Evolutionary conservation across 1,140 invertebrate species (phyloP), one percentile per base, ranked within the genome.

Genomic region (Antheraea pernyi): DNA sequence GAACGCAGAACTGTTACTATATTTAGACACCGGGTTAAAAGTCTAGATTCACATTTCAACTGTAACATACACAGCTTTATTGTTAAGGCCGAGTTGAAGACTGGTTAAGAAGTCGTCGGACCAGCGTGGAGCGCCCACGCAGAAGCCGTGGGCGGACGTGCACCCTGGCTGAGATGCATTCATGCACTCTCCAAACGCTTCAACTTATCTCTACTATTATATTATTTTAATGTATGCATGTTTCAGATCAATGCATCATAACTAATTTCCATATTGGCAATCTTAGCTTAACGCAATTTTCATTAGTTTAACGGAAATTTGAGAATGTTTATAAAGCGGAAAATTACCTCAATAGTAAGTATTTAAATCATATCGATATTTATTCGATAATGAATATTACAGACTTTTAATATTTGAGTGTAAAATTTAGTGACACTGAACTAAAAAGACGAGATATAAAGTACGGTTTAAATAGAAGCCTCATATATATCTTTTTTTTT

Each of bases 51-150:
- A 61, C 11, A 30, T 61, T 30, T 36, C 19, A 36, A 36, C 60
- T 36, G 5, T 76, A 69, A 76, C 76, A 62, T 68, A 74, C 30
- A 36, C 61, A 39, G n/a, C 64, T 36, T 36, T 39, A 48, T 64
- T 72, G 71, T 72, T 71, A 73, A 74, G 42, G 46, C 46, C 46
- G 67, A 36, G 36, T 71, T 60, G 67, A 71, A 37, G 72, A 71
- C 75, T 73, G 71, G 71, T 73, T 71, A 65, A 69, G 70, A 64
- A 72, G 73, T 69, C 46, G 67, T 65, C 61, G 16, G 59, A 13
- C 65, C 36, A 16, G 67, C 67, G 60, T 63, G 13, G 46, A 13
- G 46, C 64, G 62, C 74, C 72, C 72, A 79, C 74, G 72, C 72
- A 70, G 16, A 19, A 42, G 67, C 7, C 18, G 71, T 75, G 72